phyloP scores from a whole-genome alignment of 2,888 invertebrate species.

The Brachyptera putata region DNA sequence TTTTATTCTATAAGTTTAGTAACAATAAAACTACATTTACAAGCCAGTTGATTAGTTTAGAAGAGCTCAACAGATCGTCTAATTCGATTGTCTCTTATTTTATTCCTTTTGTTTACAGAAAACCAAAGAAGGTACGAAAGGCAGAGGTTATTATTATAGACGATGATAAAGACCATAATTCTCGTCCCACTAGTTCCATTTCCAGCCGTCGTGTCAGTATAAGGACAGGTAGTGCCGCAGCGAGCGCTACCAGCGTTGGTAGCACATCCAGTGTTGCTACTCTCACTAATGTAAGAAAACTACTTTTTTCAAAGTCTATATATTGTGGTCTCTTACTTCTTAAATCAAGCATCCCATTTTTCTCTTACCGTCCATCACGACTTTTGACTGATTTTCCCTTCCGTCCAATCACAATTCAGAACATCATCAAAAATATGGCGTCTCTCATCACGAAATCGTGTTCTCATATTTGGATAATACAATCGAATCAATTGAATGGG shows the following conservation, averaged over 20 bases:
- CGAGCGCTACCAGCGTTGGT: constrained; percentile 13
- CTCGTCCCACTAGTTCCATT: constrained; percentile 43
- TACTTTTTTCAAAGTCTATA: not conserved
- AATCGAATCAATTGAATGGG: no score
- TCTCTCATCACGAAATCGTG: no score
- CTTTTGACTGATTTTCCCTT: no score
- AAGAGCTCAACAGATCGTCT: no score
- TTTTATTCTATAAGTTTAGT: no score
- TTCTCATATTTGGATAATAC: no score
- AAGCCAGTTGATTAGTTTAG: no score
- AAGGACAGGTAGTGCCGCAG: constrained; percentile 8
- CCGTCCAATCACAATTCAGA: no score
- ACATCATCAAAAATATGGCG: no score
- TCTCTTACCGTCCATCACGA: no score
- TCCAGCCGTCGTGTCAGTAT: constrained; percentile 39
- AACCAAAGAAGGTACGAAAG: not conserved
- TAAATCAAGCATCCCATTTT: not conserved
- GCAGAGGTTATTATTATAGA: constrained; percentile 33
- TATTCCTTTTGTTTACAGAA: not conserved
- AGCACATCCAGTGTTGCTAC: constrained; percentile 43
- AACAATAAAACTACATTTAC: no score
- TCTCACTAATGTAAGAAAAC: constrained; percentile 59
- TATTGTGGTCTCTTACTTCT: not conserved
- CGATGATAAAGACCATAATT: constrained; percentile 42
- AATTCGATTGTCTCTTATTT: no score